Conservation (phyloP, 2,888 invertebrate species). For the Drosophila cracens region DNA sequence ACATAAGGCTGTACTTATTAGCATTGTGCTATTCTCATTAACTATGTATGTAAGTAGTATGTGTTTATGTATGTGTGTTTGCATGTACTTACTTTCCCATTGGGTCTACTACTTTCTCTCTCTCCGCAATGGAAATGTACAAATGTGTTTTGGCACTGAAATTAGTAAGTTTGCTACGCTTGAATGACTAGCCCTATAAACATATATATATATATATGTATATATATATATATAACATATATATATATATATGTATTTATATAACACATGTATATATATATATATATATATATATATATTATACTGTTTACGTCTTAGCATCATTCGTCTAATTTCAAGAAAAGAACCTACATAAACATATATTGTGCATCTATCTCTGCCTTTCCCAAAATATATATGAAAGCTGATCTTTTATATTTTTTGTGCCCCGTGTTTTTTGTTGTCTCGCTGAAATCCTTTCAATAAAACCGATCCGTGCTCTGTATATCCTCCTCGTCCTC, state of each 20-base stretch:
- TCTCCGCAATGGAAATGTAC: conserved; percentile 64
- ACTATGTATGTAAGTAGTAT: conserved; percentile 35
- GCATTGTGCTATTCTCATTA: conserved; percentile 65
- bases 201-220: background rate
- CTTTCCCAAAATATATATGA: conserved; percentile 6
- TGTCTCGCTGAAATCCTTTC: conserved; percentile 83
- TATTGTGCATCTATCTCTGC: conserved; percentile 33
- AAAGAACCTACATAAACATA: background rate
- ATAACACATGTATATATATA: background rate
- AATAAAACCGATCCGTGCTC: conserved; percentile 84
- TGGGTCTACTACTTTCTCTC: background rate
- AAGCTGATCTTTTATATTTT: background rate
- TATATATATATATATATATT: background rate
- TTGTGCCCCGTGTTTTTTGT: conserved; percentile 4
- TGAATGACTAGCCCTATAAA: conserved; percentile 20
- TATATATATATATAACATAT: background rate
- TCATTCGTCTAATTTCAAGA: conserved; percentile 4
- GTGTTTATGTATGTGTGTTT: background rate
- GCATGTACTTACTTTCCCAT: conserved; percentile 20
- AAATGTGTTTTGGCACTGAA: conserved; percentile 58
- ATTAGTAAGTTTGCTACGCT: conserved; percentile 31
- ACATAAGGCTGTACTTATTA: conserved; percentile 85
- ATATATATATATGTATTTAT: background rate
- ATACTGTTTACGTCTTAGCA: background rate
- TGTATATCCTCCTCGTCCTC: conserved; percentile 83